These are phyloP conservation scores for Danio jaintianensis DNA, from an alignment of 2,797 vertebrate genomes.

Conservation along the genomic window DNA sequence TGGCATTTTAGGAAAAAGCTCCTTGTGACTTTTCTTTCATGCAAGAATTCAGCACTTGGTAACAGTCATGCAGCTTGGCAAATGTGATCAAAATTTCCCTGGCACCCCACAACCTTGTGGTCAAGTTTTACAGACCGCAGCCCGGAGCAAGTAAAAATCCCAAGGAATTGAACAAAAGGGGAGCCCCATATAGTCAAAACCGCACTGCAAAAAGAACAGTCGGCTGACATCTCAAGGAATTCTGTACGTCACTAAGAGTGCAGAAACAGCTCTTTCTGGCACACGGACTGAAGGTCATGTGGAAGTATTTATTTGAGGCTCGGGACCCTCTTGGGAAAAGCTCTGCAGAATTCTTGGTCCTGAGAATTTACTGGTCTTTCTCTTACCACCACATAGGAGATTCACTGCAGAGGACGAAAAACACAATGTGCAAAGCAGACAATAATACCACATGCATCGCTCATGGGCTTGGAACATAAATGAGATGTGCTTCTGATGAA, in stretches of 20 bases:
- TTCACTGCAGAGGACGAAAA: constrained; percentile 17
- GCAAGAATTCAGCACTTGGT: not conserved
- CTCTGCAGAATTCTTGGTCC: constrained; percentile 55
- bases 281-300: constrained; percentile 61
- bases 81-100: constrained; percentile 17
- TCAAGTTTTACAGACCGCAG: constrained; percentile 35
- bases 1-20: constrained; percentile 25
- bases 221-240: constrained; percentile 49
- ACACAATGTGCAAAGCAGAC: constrained; percentile 38
- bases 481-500: not conserved
- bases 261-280: constrained; percentile 62
- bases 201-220: constrained; percentile 38
- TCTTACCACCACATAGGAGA: constrained; percentile 47
- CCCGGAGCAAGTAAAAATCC: constrained; percentile 24
- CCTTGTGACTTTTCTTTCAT: constrained; percentile 7
- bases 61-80: constrained; percentile 1
- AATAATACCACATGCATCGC: not conserved
- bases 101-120: constrained; percentile 1
- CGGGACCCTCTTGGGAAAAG: constrained; percentile 60
- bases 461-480: not conserved
- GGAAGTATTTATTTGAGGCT: constrained; percentile 66
- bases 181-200: constrained; percentile 35
- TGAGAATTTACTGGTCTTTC: constrained; percentile 58
- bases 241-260: constrained; percentile 55
- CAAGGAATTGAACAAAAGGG: constrained; percentile 34